A percentile compares a stretch with the other conserved stretches of the same genome.
Conservation (phyloP, 1,140 invertebrate genomes). For the Lerema accius region DNA sequence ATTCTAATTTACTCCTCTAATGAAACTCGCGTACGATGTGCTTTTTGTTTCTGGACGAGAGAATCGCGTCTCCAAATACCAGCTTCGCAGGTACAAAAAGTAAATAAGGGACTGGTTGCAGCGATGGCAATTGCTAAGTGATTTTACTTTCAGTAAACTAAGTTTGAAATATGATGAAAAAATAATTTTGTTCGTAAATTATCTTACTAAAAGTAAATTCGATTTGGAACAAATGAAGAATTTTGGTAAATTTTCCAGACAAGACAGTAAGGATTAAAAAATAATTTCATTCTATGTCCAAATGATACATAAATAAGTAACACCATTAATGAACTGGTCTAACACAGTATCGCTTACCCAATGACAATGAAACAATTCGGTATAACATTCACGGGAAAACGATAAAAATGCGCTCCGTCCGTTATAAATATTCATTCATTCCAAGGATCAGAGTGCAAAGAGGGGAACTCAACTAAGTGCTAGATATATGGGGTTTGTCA, state of each 20-base stretch:
- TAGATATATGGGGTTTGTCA: slow-evolving; percentile 70
- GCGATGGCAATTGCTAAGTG: neutral
- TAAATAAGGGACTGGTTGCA: slow-evolving; percentile 12
- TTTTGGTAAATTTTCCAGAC: too few relatives aligned
- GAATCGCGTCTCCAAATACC: slow-evolving; percentile 46
- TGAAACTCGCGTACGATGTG: slow-evolving; percentile 52
- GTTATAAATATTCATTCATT: slow-evolving; percentile 74
- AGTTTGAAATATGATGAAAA: too few relatives aligned
- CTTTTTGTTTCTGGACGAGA: slow-evolving; percentile 45
- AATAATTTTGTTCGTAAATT: too few relatives aligned
- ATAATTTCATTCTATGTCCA: too few relatives aligned
- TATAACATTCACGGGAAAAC: slow-evolving; percentile 40
- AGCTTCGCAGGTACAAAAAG: slow-evolving; percentile 55
- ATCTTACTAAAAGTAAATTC: too few relatives aligned
- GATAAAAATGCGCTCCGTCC: slow-evolving; percentile 62
- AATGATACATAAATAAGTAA: too few relatives aligned
- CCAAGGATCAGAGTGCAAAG: slow-evolving; percentile 44
- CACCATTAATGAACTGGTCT: too few relatives aligned
- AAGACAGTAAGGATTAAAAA: too few relatives aligned
- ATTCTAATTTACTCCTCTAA: slow-evolving; percentile 68
- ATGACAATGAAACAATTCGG: slow-evolving; percentile 6
- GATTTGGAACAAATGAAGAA: too few relatives aligned
- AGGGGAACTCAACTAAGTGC: slow-evolving; percentile 50
- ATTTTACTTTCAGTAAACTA: too few relatives aligned
- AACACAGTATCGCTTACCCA: neutral